Evolutionary conservation across 2,888 invertebrate species (phyloP).

Genomic region (Lycophotia porphyrea): DNA sequence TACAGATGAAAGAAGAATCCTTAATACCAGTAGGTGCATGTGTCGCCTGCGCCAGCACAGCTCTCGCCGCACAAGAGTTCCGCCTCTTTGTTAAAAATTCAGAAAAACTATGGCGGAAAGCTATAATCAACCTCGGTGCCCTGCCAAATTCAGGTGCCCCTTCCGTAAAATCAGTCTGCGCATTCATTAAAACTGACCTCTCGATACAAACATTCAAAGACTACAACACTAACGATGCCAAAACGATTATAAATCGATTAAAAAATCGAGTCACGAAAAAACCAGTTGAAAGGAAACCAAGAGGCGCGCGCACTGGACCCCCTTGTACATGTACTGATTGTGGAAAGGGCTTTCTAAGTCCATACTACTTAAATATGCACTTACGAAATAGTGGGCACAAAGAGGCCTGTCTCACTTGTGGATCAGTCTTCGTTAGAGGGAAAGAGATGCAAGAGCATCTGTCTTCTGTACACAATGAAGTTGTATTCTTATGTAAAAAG

Average conservation of each 20-base stretch:
- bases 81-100: slow-evolving; percentile 78
- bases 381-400: slow-evolving; percentile 84
- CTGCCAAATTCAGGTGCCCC: slow-evolving; percentile 61
- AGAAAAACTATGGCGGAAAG: slow-evolving; percentile 76
- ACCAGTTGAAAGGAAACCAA: slow-evolving; percentile 66
- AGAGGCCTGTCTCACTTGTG: slow-evolving; percentile 82
- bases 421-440: slow-evolving; percentile 75
- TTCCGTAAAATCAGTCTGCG: slow-evolving; percentile 76
- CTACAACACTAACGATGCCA: slow-evolving; percentile 73
- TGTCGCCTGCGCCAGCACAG: slow-evolving; percentile 77
- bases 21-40: slow-evolving; percentile 79
- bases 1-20: slow-evolving; percentile 81
- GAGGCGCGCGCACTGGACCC: slow-evolving; percentile 74
- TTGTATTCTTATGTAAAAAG: slow-evolving; percentile 72
- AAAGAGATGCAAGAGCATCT: slow-evolving; percentile 78
- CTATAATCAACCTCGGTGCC: slow-evolving; percentile 70
- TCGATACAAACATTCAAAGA: slow-evolving; percentile 76
- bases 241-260: slow-evolving; percentile 73
- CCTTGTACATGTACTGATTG: slow-evolving; percentile 81
- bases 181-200: slow-evolving; percentile 76
- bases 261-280: slow-evolving; percentile 70
- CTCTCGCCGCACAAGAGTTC: slow-evolving; percentile 81
- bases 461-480: slow-evolving; percentile 72
- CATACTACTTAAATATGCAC: slow-evolving; percentile 80
- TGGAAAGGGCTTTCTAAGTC: slow-evolving; percentile 79